phyloP scores from a whole-genome alignment of 2,797 vertebrate genomes.

The Rhabdophis nuchalis region DNA sequence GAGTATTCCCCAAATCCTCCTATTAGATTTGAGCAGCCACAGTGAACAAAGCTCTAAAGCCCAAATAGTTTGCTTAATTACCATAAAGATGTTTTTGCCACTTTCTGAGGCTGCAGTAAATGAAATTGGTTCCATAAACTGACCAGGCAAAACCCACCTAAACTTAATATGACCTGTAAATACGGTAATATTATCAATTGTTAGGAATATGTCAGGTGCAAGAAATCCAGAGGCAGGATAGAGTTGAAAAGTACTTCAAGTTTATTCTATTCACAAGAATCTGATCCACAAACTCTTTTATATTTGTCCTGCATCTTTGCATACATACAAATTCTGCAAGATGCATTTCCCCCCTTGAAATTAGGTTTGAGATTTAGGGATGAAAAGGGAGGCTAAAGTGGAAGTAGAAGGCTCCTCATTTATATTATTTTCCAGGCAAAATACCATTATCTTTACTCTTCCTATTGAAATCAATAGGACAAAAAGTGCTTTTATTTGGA shows the following conservation, averaged over 20 bases:
- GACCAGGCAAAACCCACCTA: neutral
- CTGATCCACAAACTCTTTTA: neutral
- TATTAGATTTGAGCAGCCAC: neutral
- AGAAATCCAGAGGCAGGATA: neutral
- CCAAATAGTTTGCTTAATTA: neutral
- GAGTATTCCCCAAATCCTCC: neutral
- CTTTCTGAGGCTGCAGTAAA: neutral
- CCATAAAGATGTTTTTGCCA: neutral
- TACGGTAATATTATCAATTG: neutral
- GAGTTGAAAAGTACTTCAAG: neutral
- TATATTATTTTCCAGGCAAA: neutral
- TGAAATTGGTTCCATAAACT: neutral
- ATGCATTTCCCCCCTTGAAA: neutral
- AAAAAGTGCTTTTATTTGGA: neutral
- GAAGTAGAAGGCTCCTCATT: neutral
- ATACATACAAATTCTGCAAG: neutral
- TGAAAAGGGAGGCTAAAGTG: neutral
- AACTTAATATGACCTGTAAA: neutral
- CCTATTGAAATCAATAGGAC: neutral
- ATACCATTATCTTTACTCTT: neutral
- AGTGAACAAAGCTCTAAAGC: neutral
- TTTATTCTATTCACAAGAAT: neutral
- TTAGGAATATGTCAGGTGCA: neutral
- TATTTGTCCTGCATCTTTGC: neutral
- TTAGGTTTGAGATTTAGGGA: neutral